Evolutionary conservation across 2,113 vertebrate genomes (phyloP).

Genomic region (Grammomys surdaster): DNA sequence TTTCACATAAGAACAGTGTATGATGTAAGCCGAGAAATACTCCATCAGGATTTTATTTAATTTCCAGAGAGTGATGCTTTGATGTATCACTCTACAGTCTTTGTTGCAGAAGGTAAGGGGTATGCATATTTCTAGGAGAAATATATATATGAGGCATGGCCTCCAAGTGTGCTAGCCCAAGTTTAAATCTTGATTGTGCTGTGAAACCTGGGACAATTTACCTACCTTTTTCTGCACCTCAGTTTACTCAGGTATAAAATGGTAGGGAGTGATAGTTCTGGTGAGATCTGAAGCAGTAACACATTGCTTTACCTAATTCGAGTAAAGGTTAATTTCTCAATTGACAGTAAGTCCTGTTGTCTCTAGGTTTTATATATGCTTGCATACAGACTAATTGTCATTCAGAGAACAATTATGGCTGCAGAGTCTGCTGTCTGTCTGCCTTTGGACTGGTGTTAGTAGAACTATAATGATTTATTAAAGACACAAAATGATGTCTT

Average conservation of each 20-base stretch:
- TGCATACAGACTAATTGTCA: background rate
- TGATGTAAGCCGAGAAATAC: too few relatives aligned
- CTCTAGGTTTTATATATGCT: background rate
- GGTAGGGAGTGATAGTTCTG: background rate
- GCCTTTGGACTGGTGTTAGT: background rate
- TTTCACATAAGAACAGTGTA: too few relatives aligned
- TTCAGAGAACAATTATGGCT: background rate
- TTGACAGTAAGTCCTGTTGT: background rate
- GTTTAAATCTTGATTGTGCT: conserved; percentile 10
- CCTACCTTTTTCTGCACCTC: background rate
- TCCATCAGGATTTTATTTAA: too few relatives aligned
- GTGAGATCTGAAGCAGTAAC: background rate
- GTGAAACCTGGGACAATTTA: background rate
- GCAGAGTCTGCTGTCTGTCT: background rate
- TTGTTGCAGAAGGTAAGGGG: too few relatives aligned
- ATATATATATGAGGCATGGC: background rate
- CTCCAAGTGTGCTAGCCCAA: background rate
- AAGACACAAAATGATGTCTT: conserved; percentile 35
- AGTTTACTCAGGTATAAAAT: conserved; percentile 7
- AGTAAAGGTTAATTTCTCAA: background rate
- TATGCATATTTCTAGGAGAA: too few relatives aligned
- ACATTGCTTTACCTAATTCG: background rate
- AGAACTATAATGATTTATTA: conserved; percentile 18
- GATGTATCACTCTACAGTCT: too few relatives aligned
- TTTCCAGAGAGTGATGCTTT: too few relatives aligned